Conservation (phyloP, 23 tunicate species). For the Trididemnum clinides region DNA sequence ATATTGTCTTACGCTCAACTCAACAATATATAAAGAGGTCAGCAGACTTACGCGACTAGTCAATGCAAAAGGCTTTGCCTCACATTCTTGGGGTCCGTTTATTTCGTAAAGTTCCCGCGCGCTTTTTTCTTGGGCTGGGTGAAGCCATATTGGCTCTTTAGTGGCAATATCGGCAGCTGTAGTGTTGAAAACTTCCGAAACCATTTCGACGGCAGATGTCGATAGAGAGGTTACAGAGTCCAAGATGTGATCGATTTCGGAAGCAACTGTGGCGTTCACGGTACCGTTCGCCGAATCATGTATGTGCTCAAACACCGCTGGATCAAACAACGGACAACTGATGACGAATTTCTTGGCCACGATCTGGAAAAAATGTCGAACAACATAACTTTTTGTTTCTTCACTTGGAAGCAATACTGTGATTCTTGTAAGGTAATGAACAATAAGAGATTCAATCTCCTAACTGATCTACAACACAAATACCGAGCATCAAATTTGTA, state of each 20-base stretch:
- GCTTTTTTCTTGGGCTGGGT: slow-evolving; percentile 10
- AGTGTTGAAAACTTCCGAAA: slow-evolving; percentile 29
- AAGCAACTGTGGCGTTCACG: background rate
- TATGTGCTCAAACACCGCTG: slow-evolving; percentile 37
- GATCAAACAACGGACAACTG: slow-evolving; percentile 75
- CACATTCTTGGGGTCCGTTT: slow-evolving; percentile 80
- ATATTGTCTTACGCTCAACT: no score
- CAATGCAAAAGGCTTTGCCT: slow-evolving; percentile 57
- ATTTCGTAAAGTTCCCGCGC: slow-evolving; percentile 53
- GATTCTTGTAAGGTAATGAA: no score
- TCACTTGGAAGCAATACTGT: no score
- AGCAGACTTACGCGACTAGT: slow-evolving; percentile 54
- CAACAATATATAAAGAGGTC: no score
- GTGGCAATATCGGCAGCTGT: slow-evolving; percentile 23
- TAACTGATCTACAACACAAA: no score
- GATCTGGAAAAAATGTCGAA: slow-evolving; percentile 34
- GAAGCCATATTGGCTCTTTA: background rate
- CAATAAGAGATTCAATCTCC: no score
- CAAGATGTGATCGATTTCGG: background rate
- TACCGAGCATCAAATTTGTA: no score
- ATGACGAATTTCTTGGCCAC: slow-evolving; percentile 79
- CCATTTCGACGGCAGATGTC: slow-evolving; percentile 22
- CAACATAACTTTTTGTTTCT: no score
- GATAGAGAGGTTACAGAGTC: background rate
- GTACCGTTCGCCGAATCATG: slow-evolving; percentile 11